These are phyloP conservation scores for Eulacestoma nigropectus DNA, from an alignment of 2,113 vertebrate genomes.

Conservation along the genomic window DNA sequence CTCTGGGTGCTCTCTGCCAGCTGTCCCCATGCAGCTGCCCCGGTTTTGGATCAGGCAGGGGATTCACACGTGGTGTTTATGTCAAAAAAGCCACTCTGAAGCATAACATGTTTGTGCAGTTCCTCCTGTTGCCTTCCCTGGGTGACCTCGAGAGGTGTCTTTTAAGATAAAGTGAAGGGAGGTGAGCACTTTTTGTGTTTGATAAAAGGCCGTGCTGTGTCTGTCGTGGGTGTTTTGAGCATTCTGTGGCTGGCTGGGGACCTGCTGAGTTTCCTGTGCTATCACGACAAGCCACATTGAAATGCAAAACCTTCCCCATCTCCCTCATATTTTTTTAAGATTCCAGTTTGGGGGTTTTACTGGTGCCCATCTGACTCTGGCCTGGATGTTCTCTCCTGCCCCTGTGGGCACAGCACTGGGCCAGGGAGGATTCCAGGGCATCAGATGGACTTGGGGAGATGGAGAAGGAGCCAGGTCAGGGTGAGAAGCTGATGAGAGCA, in stretches of 20 bases:
- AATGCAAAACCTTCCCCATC: not conserved
- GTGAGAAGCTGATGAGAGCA: not conserved
- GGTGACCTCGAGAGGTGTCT: not conserved
- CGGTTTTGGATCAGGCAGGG: not conserved
- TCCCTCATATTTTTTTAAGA: not conserved
- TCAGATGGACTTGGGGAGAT: not conserved
- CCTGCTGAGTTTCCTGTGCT: not conserved
- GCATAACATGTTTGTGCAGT: not conserved
- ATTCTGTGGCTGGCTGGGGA: not conserved
- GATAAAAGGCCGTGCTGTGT: not conserved
- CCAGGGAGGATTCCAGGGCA: not conserved
- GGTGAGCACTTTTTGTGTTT: not conserved
- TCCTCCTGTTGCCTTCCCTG: not conserved
- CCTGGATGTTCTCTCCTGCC: not conserved
- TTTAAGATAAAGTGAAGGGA: not conserved
- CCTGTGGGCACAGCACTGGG: not conserved
- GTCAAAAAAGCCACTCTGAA: not conserved
- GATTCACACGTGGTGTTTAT: fast-evolving
- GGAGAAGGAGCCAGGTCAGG: not conserved
- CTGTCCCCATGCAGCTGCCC: fast-evolving
- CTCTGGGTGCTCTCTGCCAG: not conserved
- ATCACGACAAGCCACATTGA: not conserved
- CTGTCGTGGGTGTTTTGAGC: not conserved
- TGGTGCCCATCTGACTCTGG: not conserved
- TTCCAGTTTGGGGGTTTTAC: not conserved